A percentile compares a stretch with the other conserved stretches of the same genome.
phyloP scores from a whole-genome alignment of 2,113 vertebrate species.

The Melanotaenia duboulayi region DNA sequence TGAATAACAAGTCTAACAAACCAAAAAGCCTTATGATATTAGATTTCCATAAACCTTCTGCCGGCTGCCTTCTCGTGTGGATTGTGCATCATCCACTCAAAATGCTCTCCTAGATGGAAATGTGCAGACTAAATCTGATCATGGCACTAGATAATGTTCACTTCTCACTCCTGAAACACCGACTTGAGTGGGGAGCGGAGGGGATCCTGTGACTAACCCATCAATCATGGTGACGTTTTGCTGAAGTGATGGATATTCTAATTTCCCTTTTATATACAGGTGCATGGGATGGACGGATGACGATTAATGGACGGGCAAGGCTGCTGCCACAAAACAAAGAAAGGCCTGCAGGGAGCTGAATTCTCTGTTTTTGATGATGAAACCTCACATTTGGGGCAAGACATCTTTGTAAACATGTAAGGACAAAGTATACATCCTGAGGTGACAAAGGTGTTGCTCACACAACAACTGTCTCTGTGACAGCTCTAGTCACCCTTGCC shows the following conservation, averaged over 20 bases:
- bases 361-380: slow-evolving; percentile 49
- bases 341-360: slow-evolving; percentile 38
- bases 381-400: slow-evolving; percentile 58
- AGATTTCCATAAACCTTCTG: slow-evolving; percentile 79
- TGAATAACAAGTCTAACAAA: slow-evolving; percentile 78
- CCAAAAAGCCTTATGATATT: slow-evolving; percentile 76
- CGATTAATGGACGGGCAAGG: slow-evolving; percentile 77
- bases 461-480: slow-evolving; percentile 69
- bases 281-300: slow-evolving; percentile 76
- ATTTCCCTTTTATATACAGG: slow-evolving; percentile 82
- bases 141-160: slow-evolving; percentile 79
- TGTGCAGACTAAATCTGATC: slow-evolving; percentile 80
- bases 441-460: slow-evolving; percentile 77
- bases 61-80: slow-evolving; percentile 65
- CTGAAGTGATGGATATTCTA: slow-evolving; percentile 82
- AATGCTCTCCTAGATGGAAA: slow-evolving; percentile 77
- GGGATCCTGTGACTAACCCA: slow-evolving; percentile 79
- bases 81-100: slow-evolving; percentile 76
- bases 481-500: slow-evolving; percentile 67
- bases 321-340: slow-evolving; percentile 74
- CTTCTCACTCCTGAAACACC: slow-evolving; percentile 76
- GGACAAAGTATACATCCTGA: slow-evolving; percentile 62
- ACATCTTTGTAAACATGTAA: slow-evolving; percentile 61
- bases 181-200: slow-evolving; percentile 70
- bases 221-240: slow-evolving; percentile 78